These are phyloP conservation scores for Oryzias curvinotus DNA, from an alignment of 2,113 vertebrate species.

Conservation along the genomic window DNA sequence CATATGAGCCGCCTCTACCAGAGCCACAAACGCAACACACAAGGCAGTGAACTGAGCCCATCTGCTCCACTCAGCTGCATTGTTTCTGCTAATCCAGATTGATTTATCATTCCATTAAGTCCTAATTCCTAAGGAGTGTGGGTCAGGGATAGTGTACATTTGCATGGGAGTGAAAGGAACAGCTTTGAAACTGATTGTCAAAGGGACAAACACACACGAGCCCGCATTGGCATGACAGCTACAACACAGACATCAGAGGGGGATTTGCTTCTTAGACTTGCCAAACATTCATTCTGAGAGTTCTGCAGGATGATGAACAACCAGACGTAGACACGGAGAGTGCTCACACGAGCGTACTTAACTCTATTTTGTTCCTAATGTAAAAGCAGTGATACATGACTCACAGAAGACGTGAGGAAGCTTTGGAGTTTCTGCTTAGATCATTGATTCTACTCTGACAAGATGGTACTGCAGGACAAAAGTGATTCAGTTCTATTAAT, in stretches of 20 bases:
- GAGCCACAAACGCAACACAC: slow-evolving; percentile 6
- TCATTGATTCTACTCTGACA: slow-evolving; percentile 34
- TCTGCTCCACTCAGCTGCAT: slow-evolving; percentile 61
- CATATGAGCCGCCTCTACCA: slow-evolving; percentile 33
- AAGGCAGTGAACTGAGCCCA: slow-evolving; percentile 36
- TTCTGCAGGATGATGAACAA: slow-evolving; percentile 28
- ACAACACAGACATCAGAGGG: slow-evolving; percentile 20
- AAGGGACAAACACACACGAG: slow-evolving; percentile 5
- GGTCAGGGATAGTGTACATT: slow-evolving; percentile 18
- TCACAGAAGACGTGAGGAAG: slow-evolving; percentile 20
- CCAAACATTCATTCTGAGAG: slow-evolving; percentile 30
- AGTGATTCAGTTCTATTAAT: slow-evolving; percentile 21
- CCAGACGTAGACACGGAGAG: slow-evolving; percentile 10
- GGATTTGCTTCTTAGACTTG: slow-evolving; percentile 8
- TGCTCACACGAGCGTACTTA: slow-evolving; percentile 4
- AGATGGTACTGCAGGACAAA: slow-evolving; percentile 18
- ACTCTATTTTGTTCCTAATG: slow-evolving; percentile 19
- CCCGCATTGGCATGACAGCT: neutral
- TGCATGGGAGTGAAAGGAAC: neutral
- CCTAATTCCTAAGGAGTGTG: slow-evolving; percentile 47
- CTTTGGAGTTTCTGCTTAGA: slow-evolving; percentile 37
- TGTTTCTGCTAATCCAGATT: slow-evolving; percentile 63
- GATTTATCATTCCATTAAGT: slow-evolving; percentile 48
- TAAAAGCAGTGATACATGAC: slow-evolving; percentile 47
- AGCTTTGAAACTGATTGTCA: slow-evolving; percentile 1